Evolutionary conservation across 2,888 invertebrate genomes (phyloP).

Genomic region (Leucania comma): DNA sequence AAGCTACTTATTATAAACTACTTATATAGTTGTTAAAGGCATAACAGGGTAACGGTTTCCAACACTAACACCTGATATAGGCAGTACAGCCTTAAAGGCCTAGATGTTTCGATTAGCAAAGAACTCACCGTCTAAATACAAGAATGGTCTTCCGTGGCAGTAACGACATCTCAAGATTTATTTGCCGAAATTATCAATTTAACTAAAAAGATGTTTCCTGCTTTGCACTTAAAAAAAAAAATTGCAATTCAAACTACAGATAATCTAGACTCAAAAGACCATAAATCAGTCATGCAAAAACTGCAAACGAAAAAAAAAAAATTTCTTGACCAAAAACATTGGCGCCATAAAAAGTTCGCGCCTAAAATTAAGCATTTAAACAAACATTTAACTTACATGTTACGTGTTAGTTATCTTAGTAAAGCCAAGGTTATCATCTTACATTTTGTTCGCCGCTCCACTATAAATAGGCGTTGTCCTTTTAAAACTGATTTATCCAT

Average conservation of each 20-base stretch:
- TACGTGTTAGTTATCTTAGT: slow-evolving; percentile 49
- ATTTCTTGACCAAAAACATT: neutral
- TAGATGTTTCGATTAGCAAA: slow-evolving; percentile 11
- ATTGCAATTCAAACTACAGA: neutral
- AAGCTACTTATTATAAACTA: slow-evolving; percentile 39
- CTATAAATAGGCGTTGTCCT: slow-evolving; percentile 59
- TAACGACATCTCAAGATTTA: neutral
- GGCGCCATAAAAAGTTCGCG: slow-evolving; percentile 7
- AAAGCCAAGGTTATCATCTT: slow-evolving; percentile 48
- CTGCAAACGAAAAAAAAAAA: neutral
- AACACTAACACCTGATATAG: slow-evolving; percentile 19
- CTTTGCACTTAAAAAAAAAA: neutral
- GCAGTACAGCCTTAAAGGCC: neutral
- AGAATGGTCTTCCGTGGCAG: neutral
- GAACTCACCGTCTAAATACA: neutral
- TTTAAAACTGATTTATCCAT: slow-evolving; percentile 56
- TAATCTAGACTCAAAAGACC: slow-evolving; percentile 6
- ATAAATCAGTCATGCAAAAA: neutral
- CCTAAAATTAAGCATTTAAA: slow-evolving; percentile 34
- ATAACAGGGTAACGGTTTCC: slow-evolving; percentile 20
- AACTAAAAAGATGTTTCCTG: neutral
- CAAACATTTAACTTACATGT: slow-evolving; percentile 42
- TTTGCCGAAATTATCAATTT: neutral
- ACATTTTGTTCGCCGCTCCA: slow-evolving; percentile 36
- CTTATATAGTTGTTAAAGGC: slow-evolving; percentile 39